A percentile compares a stretch with the other conserved stretches of the same genome.
Conservation (phyloP, 2,797 vertebrate species). For the Valencia hispanica region DNA sequence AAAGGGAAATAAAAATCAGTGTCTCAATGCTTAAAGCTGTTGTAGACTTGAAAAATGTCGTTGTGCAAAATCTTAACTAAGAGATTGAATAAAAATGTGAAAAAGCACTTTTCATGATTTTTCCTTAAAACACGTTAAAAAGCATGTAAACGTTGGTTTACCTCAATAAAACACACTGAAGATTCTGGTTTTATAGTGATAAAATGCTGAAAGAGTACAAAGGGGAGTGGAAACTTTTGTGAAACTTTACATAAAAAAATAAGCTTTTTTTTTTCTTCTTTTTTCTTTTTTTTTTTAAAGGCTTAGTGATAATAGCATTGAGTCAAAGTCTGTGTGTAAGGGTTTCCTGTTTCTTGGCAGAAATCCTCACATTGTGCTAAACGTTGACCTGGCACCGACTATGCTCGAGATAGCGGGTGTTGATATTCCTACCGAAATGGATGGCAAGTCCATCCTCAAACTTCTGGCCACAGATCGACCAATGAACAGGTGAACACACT, state of each 20-base stretch:
- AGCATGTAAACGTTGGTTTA: too few relatives aligned
- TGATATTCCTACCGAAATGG: slow-evolving; percentile 94
- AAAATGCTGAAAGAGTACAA: neutral
- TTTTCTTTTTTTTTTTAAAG: neutral
- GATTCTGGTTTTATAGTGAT: neutral
- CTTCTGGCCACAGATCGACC: slow-evolving; percentile 90
- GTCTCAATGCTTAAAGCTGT: too few relatives aligned
- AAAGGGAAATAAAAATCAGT: too few relatives aligned
- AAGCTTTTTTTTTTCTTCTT: neutral
- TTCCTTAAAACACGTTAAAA: neutral
- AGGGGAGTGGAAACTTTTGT: neutral
- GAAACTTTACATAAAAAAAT: neutral
- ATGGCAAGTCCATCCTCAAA: slow-evolving; percentile 96
- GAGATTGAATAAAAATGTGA: neutral
- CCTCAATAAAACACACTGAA: neutral
- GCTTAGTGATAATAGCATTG: neutral
- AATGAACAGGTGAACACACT: slow-evolving; percentile 86
- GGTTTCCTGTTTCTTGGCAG: slow-evolving; percentile 60
- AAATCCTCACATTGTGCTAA: slow-evolving; percentile 92
- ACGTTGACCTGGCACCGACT: slow-evolving; percentile 94
- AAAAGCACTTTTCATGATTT: neutral
- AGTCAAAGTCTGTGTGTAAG: neutral
- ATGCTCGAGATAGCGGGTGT: slow-evolving; percentile 95
- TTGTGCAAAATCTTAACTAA: neutral
- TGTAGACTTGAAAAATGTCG: too few relatives aligned